Percentiles rank a stretch among this genome's conserved stretches.
Conservation (phyloP, 2,113 vertebrate genomes). For the Oncorhynchus kisutch region DNA sequence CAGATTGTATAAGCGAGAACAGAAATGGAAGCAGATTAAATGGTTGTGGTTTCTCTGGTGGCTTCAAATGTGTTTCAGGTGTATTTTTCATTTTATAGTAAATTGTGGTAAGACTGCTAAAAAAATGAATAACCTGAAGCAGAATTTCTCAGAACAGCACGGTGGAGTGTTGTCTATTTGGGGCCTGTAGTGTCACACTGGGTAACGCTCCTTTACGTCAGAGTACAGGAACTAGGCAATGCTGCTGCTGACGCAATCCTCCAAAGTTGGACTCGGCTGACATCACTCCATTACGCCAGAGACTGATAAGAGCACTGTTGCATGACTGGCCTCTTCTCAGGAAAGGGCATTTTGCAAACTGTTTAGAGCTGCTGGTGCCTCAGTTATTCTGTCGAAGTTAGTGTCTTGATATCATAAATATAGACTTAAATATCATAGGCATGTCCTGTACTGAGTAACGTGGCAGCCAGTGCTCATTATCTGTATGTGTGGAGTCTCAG, state of each 20-base stretch:
- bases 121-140: neutral
- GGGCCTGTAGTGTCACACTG: slow-evolving; percentile 14
- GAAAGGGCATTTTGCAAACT: neutral
- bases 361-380: neutral
- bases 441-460: slow-evolving; percentile 35
- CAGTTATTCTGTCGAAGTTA: neutral
- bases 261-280: slow-evolving; percentile 32
- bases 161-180: slow-evolving; percentile 15
- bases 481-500: slow-evolving; percentile 33
- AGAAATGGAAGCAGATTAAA: slow-evolving; percentile 56
- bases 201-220: slow-evolving; percentile 18
- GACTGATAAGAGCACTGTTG: slow-evolving; percentile 40
- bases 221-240: neutral
- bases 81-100: slow-evolving; percentile 49
- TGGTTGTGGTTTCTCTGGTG: slow-evolving; percentile 38
- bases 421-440: slow-evolving; percentile 18
- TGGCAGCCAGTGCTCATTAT: slow-evolving; percentile 28
- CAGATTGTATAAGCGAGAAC: slow-evolving; percentile 10
- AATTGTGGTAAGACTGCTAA: slow-evolving; percentile 40
- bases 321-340: neutral
- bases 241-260: slow-evolving; percentile 28
- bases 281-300: slow-evolving; percentile 20
- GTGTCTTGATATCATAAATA: neutral
- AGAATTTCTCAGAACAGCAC: slow-evolving; percentile 43
- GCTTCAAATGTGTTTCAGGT: slow-evolving; percentile 22